A percentile compares a stretch with the other conserved stretches of the same genome.
These are phyloP conservation scores for Helleia helle DNA, from an alignment of 2,888 invertebrate genomes.

Conservation along the genomic window DNA sequence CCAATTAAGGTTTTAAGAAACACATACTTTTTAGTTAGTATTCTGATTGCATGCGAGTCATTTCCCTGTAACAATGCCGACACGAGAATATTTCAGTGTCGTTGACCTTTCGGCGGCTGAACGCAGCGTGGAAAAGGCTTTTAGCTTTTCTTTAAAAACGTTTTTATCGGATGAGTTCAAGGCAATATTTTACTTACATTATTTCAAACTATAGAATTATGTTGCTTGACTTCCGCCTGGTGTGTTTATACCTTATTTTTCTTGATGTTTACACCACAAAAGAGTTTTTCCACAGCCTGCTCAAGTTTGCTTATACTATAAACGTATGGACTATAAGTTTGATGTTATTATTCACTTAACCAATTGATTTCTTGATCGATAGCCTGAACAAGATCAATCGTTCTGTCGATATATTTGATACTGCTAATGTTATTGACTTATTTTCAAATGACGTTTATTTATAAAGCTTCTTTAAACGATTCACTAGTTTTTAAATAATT, in stretches of 20 bases:
- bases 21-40: slow-evolving; percentile 15
- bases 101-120: slow-evolving; percentile 24
- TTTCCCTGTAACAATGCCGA: slow-evolving; percentile 23
- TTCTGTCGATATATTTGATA: background rate
- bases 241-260: background rate
- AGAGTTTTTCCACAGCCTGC: slow-evolving; percentile 1
- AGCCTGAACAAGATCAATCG: background rate
- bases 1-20: slow-evolving; percentile 8
- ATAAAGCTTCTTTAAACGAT: no score
- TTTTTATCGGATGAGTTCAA: slow-evolving; percentile 15
- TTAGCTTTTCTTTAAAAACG: slow-evolving; percentile 22
- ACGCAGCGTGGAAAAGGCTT: slow-evolving; percentile 21
- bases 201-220: slow-evolving; percentile 6
- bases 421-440: background rate
- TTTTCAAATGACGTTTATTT: no score
- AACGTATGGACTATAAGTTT: background rate
- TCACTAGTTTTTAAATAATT: no score
- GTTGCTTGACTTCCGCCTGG: slow-evolving; percentile 7
- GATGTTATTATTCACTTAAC: background rate
- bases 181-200: slow-evolving; percentile 7
- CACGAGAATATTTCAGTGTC: slow-evolving; percentile 25
- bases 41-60: slow-evolving; percentile 26
- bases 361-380: slow-evolving; percentile 5
- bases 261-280: slow-evolving; percentile 3
- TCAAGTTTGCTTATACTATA: background rate